Percentiles rank a stretch among this genome's conserved stretches.
These are phyloP conservation scores for Caenorhabditis zanzibari DNA, from an alignment of 2,888 invertebrate genomes.

Conservation along the genomic window DNA sequence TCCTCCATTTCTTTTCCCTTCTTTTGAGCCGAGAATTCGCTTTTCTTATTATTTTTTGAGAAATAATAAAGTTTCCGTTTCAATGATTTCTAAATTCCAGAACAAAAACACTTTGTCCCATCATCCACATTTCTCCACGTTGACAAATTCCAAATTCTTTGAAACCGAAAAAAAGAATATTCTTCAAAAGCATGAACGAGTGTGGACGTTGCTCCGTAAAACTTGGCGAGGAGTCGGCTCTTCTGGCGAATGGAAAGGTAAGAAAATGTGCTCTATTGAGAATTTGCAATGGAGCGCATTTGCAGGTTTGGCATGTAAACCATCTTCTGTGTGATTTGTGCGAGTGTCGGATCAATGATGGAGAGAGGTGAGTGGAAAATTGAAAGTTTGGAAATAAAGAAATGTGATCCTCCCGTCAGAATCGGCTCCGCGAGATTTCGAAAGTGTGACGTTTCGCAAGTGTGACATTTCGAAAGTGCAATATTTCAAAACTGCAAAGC, in stretches of 20 bases:
- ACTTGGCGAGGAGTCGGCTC: constrained; percentile 63
- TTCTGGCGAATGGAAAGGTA: constrained; percentile 64
- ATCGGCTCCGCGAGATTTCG: too few relatives aligned
- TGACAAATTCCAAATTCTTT: not conserved
- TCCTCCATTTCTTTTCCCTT: constrained; percentile 53
- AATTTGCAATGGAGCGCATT: not conserved
- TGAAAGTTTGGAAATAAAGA: not conserved
- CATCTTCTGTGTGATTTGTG: constrained; percentile 65
- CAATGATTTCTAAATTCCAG: not conserved
- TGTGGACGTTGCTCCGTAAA: constrained; percentile 64
- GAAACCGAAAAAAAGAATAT: not conserved
- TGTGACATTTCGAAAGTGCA: too few relatives aligned
- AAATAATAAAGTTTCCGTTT: not conserved
- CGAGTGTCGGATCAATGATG: constrained; percentile 63
- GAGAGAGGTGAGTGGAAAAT: constrained; percentile 60
- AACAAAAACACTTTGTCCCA: not conserved
- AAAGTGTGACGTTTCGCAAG: too few relatives aligned
- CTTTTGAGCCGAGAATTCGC: constrained; percentile 45
- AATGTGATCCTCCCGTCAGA: too few relatives aligned
- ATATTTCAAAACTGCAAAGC: too few relatives aligned
- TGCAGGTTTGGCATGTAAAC: constrained; percentile 61
- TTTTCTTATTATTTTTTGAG: constrained; percentile 24
- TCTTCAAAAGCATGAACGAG: constrained; percentile 52
- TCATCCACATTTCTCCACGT: constrained; percentile 3
- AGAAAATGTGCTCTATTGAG: not conserved